Evolutionary conservation across 2,888 invertebrate genomes (phyloP), one percentile per base, ranked within the genome.

Genomic region (Pseudoips prasinana): DNA sequence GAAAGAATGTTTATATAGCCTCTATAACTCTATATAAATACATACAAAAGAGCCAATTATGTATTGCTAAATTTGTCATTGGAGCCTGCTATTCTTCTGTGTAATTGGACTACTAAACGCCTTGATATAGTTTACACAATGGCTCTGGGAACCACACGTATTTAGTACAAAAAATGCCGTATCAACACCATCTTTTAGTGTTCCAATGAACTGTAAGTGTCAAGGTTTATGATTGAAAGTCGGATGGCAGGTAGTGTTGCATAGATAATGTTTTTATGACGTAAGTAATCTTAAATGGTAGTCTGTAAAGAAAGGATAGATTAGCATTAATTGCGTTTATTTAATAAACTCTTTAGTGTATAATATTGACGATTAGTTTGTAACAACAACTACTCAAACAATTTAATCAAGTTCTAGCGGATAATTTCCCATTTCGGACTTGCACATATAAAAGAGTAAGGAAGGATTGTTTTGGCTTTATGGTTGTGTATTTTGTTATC

Each of bases 91-190:
- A 44, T 46, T 58, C 37, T 59, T 46, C 28, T 29, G 31, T 39
- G 33, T 54, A 64, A 65, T 64, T 50, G 48, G 34, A 40, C 33
- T 32, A 51, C 43, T 46, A 46, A 59, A 48, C 34, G 28, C 53
- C 60, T 57, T 59, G 58, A 52, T 65, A 66, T 39, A 44, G 36
- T 56, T 58, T 48, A 46, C 46, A 64, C 71, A 68, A 70, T 65
- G 42, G 53, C 46, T 42, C 34, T 45, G 46, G 29, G 53, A 55
- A 47, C 36, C 11, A 17, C 47, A 48, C 39, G 52, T 61, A 57
- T 63, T 64, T 46, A 45, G 36, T 25, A 29, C 22, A 36, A 19
- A 11, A 24, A 56, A 47, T 17, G 34, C 7, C 22, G 11, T 24
- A 38, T 28, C 10, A 25, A 20, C 31, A 8, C 8, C 5, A 22